Evolutionary conservation across 2,888 invertebrate genomes (phyloP), one percentile per base, ranked within the genome.

Genomic region (Chymomyza procnemis): DNA sequence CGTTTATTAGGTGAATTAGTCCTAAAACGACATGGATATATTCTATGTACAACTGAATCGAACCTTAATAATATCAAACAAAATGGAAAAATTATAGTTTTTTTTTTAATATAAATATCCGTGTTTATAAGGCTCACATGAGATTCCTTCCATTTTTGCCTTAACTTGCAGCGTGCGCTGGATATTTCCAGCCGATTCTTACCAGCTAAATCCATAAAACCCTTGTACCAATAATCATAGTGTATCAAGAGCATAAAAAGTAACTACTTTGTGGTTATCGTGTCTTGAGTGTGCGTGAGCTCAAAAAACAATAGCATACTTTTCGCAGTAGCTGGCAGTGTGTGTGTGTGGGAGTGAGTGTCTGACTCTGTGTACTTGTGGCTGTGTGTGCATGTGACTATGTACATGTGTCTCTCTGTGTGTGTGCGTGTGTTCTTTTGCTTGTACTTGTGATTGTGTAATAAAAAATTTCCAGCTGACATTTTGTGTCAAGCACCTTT

Each of bases 401-500:
- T 50, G 58, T 48, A 19, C 50, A 48, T 52, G 52, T 52, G 61
- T 22, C 19, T 46, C 34, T 30, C 52, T 48, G 52, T 48, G 5
- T 41, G 34, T 8, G 5, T 41, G 57, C 48, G 61, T 21, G 57
- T 48, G 58, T 63, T 46, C 61, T 30, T 59, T 46, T 47, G 64
- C 67, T 64, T 69, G 66, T 78, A 21, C 54, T 78, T 77, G 85
- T 82, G 81, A 79, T 85, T 84, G 83, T 79, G 77, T 78, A 86
- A 86, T 84, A 86, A 84, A 87, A 85, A 85, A 81, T 87, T 79
- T 85, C 83, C 85, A 85, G 83, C 83, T 85, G 85, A 87, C 85
- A 87, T 85, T 87, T 87, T 85, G 83, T 87, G 87, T 87, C 87
- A 87, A 87, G 87, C 80, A 83, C 81, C 87, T 85, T 87, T 87